A percentile compares a stretch with the other conserved stretches of the same genome.
phyloP scores from a whole-genome alignment of 1,140 invertebrate species.

The Nomia melanderi region DNA sequence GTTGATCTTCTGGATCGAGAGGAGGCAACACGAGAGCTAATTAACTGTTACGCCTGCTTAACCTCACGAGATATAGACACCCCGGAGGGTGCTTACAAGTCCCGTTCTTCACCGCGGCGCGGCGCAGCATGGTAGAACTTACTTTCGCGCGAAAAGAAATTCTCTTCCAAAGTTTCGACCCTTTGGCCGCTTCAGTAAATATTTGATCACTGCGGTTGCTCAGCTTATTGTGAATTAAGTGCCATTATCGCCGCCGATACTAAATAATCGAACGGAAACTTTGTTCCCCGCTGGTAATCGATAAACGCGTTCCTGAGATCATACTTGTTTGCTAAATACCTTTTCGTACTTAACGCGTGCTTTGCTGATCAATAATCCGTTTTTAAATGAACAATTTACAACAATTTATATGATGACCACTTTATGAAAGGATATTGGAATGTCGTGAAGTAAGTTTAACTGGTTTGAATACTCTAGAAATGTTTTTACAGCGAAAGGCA shows the following conservation, averaged over 20 bases:
- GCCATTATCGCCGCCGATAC: background rate
- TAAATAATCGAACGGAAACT: background rate
- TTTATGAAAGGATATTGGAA: too few species aligned
- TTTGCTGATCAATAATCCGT: too few species aligned
- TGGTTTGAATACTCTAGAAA: too few species aligned
- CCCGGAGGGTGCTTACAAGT: constrained; percentile 13
- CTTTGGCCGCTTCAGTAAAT: constrained; percentile 6
- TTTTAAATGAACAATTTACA: too few species aligned
- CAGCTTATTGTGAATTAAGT: background rate
- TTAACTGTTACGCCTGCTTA: constrained; percentile 38
- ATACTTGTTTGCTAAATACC: too few species aligned
- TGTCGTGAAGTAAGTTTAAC: too few species aligned
- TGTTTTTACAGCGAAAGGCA: too few species aligned
- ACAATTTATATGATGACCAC: too few species aligned
- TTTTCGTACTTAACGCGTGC: too few species aligned
- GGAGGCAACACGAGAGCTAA: constrained; percentile 20
- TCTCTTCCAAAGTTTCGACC: background rate
- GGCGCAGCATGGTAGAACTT: background rate
- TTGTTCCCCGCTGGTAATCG: background rate
- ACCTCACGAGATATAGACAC: constrained; percentile 25
- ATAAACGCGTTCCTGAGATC: too few species aligned
- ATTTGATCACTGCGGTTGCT: constrained; percentile 9
- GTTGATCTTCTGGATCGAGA: constrained; percentile 25
- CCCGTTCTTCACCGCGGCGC: background rate
- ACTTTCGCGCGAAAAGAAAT: constrained; percentile 13